A percentile compares a stretch with the other conserved stretches of the same genome.
Evolutionary conservation across 2,113 vertebrate genomes (phyloP).

Genomic region (Ibidorhyncha struthersii): DNA sequence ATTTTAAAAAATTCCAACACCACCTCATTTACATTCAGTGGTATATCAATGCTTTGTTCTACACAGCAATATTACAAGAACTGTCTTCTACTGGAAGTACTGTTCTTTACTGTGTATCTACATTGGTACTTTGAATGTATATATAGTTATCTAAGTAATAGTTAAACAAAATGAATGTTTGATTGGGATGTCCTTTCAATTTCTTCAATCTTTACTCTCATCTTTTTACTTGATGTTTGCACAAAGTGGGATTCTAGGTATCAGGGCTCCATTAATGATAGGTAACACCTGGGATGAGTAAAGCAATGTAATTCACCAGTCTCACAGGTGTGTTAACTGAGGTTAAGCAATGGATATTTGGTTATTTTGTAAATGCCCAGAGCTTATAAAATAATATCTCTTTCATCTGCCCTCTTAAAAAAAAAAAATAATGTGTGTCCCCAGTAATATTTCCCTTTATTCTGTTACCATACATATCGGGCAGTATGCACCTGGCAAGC

Average conservation of each 20-base stretch:
- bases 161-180: background rate
- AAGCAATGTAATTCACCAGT: background rate
- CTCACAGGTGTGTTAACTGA: background rate
- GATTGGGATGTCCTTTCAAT: background rate
- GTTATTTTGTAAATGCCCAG: background rate
- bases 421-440: background rate
- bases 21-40: background rate
- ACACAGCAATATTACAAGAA: background rate
- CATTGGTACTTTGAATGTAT: background rate
- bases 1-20: background rate
- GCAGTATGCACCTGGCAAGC: background rate
- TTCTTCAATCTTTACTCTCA: background rate
- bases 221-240: background rate
- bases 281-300: background rate
- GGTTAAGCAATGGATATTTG: background rate
- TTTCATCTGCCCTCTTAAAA: background rate
- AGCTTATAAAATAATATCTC: background rate
- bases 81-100: background rate
- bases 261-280: background rate
- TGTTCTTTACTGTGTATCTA: background rate
- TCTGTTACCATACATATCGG: fast-evolving
- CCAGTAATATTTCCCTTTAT: background rate
- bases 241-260: background rate
- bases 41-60: background rate
- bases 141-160: background rate